These are phyloP conservation scores for Cybosia mesomella DNA, from an alignment of 2,888 invertebrate genomes.

Conservation along the genomic window DNA sequence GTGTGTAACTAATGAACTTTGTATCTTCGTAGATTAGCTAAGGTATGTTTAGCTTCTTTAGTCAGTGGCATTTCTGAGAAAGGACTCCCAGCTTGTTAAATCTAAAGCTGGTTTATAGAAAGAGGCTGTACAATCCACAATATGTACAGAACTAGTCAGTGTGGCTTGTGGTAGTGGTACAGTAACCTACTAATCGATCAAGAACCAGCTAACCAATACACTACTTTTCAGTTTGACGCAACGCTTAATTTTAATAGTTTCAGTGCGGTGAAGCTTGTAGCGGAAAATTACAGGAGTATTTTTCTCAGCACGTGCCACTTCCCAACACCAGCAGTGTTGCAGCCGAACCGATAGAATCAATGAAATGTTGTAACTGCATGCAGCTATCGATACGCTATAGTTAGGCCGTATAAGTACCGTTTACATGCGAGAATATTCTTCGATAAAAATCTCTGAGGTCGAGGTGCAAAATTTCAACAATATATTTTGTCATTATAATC, in stretches of 20 bases:
- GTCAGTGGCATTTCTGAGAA: background rate
- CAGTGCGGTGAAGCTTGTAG: conserved; percentile 67
- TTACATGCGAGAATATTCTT: background rate
- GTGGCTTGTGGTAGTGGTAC: conserved; percentile 18
- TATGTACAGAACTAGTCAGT: background rate
- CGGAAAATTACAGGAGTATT: conserved; percentile 62
- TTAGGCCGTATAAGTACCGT: conserved; percentile 49
- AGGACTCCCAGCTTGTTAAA: background rate
- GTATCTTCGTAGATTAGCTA: conserved; percentile 3
- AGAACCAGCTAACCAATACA: conserved; percentile 39
- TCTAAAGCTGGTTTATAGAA: background rate
- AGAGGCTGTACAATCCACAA: background rate
- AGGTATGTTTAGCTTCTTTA: background rate
- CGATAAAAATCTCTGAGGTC: background rate
- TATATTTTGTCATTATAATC: background rate
- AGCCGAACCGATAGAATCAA: conserved; percentile 57
- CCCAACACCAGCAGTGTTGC: conserved; percentile 41
- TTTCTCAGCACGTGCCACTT: conserved; percentile 64
- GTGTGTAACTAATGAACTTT: conserved; percentile 25
- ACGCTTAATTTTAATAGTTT: conserved; percentile 61
- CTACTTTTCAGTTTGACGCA: conserved; percentile 51
- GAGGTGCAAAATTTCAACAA: background rate
- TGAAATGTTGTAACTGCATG: conserved; percentile 58
- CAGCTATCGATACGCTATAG: conserved; percentile 41
- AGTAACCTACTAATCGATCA: conserved; percentile 25